phyloP scores from a whole-genome alignment of 2,888 invertebrate genomes.

The Nemoura dubitans region DNA sequence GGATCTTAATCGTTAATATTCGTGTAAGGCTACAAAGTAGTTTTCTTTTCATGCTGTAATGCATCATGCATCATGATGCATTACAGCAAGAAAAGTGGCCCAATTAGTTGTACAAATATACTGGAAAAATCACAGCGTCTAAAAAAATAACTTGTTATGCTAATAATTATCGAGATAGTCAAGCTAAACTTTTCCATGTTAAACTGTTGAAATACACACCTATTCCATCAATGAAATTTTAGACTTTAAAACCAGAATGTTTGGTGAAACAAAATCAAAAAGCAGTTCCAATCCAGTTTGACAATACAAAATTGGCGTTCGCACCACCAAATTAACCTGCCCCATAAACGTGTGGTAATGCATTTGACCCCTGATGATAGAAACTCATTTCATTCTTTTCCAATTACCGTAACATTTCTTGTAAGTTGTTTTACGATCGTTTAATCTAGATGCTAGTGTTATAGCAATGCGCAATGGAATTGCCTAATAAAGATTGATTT shows the following conservation, averaged over 20 bases:
- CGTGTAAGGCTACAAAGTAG: neutral
- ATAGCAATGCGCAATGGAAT: neutral
- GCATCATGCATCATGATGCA: neutral
- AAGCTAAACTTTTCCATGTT: no score
- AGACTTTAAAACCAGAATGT: neutral
- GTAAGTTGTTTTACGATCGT: neutral
- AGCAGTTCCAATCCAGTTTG: neutral
- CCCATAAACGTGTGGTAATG: neutral
- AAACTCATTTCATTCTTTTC: neutral
- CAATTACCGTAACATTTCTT: neutral
- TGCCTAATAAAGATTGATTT: conserved; percentile 26
- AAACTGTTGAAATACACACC: neutral
- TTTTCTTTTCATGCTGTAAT: neutral
- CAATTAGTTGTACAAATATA: neutral
- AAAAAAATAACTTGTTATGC: neutral
- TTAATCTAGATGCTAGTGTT: neutral
- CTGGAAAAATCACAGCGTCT: neutral
- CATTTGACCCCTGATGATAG: neutral
- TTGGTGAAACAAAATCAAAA: neutral
- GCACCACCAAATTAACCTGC: neutral
- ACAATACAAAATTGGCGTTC: neutral
- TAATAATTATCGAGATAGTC: neutral
- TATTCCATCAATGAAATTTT: neutral
- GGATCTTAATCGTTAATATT: neutral
- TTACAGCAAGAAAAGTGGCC: no score